Evolutionary conservation across 1,140 invertebrate species (phyloP), one percentile per base, ranked within the genome.

Genomic region (Wasmannia auropunctata): DNA sequence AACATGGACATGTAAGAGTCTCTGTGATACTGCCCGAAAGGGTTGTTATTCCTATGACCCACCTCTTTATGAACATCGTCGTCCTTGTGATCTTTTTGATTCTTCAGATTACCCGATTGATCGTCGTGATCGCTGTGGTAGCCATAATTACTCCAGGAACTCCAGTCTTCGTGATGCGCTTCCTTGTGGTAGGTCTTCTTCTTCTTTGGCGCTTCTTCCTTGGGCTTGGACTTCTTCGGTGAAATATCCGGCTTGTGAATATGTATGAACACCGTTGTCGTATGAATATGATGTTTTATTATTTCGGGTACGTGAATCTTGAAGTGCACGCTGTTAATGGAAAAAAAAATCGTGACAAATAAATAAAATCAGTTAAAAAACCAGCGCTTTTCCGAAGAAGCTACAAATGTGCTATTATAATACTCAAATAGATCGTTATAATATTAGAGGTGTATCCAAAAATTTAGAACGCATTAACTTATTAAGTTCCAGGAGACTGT

Each of bases 261-360:
- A 72, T 96, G 96, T 46, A 96, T 95, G 43, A 95, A 96, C 34
- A 96, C 95, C 43, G 95, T 95, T 86, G 96, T 96, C 3, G 96
- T 96, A 80, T 96, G 96, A 77, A 95, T 93, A 58, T 96, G 95
- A 81, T 96, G 96, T 54, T 96, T 96, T 74, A 96, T 95, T 70
- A 96, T 95, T 89, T 96, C 95, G 8, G 96, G 96, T 0, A 96
- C 94, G 88, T 96, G 94, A 25, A 96, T 92, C 90, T 95, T 96
- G 63, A 96, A 93, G 76, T 96, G 95, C 34, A 96, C 94, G 85
- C 96, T 96, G 94, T 70, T 84, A 90, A 72, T 37, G 2, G n/a
- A 69, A 74, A 86, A 0, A 65, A 62, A 62, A 6, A 31, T 16
- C 3, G 4, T 63, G 31, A 1, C 14, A 40, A 65, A 65, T 40